Evolutionary conservation across 1,140 invertebrate genomes (phyloP).

Genomic region (Drosophila sturtevanti): DNA sequence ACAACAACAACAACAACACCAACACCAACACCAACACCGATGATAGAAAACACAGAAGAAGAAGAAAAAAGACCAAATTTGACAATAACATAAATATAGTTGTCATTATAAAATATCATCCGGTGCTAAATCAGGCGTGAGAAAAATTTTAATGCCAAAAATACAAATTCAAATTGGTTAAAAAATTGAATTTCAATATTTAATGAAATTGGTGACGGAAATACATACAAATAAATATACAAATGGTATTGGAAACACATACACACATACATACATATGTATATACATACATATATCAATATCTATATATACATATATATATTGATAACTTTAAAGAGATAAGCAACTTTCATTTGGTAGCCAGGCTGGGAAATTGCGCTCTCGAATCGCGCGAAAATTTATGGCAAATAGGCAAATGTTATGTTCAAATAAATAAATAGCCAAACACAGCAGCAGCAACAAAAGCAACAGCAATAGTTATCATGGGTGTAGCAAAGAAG

Average conservation of each 20-base stretch:
- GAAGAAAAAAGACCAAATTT: slow-evolving; percentile 31
- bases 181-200: background rate
- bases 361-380: slow-evolving; percentile 26
- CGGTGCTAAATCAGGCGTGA: slow-evolving; percentile 76
- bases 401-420: slow-evolving; percentile 57
- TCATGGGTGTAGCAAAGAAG: background rate
- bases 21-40: slow-evolving; percentile 45
- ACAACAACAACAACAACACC: slow-evolving; percentile 26
- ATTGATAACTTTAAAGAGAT: slow-evolving; percentile 5
- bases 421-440: slow-evolving; percentile 59
- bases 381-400: slow-evolving; percentile 44
- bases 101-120: slow-evolving; percentile 79
- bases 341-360: slow-evolving; percentile 5
- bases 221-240: background rate
- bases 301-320: background rate
- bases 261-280: too few species aligned
- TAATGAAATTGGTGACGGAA: slow-evolving; percentile 8
- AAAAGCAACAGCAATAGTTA: slow-evolving; percentile 8
- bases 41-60: slow-evolving; percentile 18
- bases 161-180: slow-evolving; percentile 25
- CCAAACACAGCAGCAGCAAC: slow-evolving; percentile 36
- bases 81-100: slow-evolving; percentile 76
- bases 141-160: slow-evolving; percentile 58
- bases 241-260: background rate
- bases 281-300: background rate